Base-by-base conservation (phyloP, 1,140 invertebrate species). In the Ctenoplectra terminalis region DNA sequence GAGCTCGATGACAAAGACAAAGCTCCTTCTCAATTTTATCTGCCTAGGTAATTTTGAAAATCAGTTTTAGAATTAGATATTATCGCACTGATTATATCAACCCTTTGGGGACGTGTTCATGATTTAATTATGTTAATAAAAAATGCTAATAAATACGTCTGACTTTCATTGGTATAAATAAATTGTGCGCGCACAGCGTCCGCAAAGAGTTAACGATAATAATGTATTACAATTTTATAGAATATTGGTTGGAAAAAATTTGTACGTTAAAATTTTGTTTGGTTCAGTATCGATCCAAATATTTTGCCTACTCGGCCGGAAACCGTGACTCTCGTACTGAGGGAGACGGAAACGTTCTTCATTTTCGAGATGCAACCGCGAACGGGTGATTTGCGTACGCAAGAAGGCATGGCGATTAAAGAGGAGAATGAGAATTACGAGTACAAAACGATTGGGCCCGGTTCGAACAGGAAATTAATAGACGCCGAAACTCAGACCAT, bases 401-500 rank as follows among this genome's bases (percentile, higher is more conserved):
- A 92, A 0, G 95, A 96, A 86, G 96, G 95, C 46, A 87, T 89
- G 31, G 74, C 61, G 0, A 94, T 96, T 0, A 94, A 95, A 85
- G 92, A 94, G 80, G 94, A 96, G 54, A 97, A 97, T 90, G 93
- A 95, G 71, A 92, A 92, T 61, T 97, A 97, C 80, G 94, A 95
- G 29, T 95, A 95, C 75, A 93, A 97, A 15, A 96, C 95, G 0
- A 89, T 94, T 0, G 96, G 95, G 1, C 95, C 94, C 56, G 95
- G 95, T 1, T 94, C 95, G 43, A 95, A 95, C 83, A 91, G 96
- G 43, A 96, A 96, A 91, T 93, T 95, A 60, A 91, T 95, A 0
- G 90, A 95, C 15, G 94, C 95, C 6, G 96, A 97, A 90, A 95
- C 96, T 0, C 97, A 97, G 89, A 97, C 96, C 0, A 89, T 94